These are phyloP conservation scores for Papilio glaucus DNA, from an alignment of 1,140 invertebrate genomes.

Conservation along the genomic window DNA sequence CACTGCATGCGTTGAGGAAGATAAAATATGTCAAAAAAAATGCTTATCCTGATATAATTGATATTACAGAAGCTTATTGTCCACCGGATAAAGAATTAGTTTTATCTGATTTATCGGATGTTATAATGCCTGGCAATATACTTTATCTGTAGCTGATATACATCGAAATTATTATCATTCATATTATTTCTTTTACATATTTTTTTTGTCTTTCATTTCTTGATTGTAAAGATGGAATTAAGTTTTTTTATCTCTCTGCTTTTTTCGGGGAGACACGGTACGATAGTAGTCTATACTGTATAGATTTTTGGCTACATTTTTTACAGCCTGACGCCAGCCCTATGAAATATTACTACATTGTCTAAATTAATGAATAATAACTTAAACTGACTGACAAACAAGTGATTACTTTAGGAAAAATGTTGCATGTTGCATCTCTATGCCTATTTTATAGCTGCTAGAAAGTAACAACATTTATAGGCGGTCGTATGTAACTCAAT, in stretches of 20 bases:
- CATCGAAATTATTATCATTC: not conserved
- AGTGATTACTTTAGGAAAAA: no score
- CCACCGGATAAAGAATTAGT: not conserved
- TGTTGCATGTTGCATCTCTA: no score
- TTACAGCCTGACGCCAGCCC: no score
- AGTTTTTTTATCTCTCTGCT: no score
- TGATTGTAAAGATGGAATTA: no score
- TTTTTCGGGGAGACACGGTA: no score
- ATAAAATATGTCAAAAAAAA: not conserved
- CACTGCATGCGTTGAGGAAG: not conserved
- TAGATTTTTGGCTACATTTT: no score
- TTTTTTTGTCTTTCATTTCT: no score
- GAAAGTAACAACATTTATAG: constrained; percentile 13
- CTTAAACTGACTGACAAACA: no score
- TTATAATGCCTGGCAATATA: not conserved
- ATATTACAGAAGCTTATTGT: not conserved
- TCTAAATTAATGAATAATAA: no score
- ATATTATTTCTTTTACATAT: not conserved
- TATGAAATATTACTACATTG: no score
- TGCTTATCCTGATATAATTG: not conserved
- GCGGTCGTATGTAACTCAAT: not conserved
- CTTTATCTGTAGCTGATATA: not conserved
- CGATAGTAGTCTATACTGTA: no score
- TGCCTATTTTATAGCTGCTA: not conserved
- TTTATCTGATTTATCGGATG: not conserved